Evolutionary conservation across 2,888 invertebrate genomes (phyloP), one percentile per base, ranked within the genome.

Genomic region (Andricus curvator): DNA sequence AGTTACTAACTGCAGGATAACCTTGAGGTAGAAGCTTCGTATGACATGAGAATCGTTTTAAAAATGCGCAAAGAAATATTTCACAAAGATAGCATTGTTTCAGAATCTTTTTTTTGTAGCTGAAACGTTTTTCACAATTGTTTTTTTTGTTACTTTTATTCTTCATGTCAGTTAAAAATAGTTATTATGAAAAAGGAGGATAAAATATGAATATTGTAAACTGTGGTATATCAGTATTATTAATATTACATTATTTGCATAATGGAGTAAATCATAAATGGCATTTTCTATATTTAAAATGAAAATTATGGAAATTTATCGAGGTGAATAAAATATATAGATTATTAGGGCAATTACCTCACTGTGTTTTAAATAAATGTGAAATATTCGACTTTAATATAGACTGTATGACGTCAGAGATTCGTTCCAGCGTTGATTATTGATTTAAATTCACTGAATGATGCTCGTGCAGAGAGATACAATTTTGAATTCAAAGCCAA

Each of bases 31-130:
- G 25, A 25, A 25, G 15, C 62, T 25, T 9, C n/a, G 62, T 15
- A 62, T 62, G 22, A 25, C 13, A 13, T 22, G 6, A 62, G 62
- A 62, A 62, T 62, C 62, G 5, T 25, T 62, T 62, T 62, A 15
- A 62, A 60, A 62, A 22, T 62, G 25, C 25, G 15, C 62, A 25
- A 25, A 62, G 62, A n/a, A 62, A 62, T 62, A 62, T 62, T 62
- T 25, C 13, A 62, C 22, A 62, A 62, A 62, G 25, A 25, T 25
- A 62, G 11, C 25, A 62, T 25, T 62, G 15, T 62, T 62, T 62
- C 11, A 25, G 13, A 22, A 22, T 60, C 9, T 22, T 60, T 11
- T 11, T 22, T 22, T 60, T 22, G 5, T 11, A 60, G 60, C 6
- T 6, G n/a, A 60, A 60, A n/a, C 4, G 11, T 22, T 60, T 22